Base-by-base conservation (phyloP, 2,888 invertebrate genomes). In the Orthonevra nobilis region DNA sequence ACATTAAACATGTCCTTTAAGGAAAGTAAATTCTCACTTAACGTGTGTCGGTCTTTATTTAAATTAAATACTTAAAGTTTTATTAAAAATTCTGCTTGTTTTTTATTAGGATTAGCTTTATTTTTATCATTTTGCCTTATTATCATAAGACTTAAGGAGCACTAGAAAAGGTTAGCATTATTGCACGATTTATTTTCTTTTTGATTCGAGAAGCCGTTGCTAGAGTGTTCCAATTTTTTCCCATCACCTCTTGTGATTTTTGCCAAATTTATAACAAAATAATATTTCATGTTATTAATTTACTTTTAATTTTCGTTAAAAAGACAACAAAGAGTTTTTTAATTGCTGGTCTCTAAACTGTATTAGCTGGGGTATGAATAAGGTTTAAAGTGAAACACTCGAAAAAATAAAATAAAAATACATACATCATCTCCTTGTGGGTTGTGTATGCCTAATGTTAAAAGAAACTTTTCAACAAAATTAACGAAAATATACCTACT, bases 191-290 rank as follows among this genome's bases (percentile, higher is more conserved):
- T n/a, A n/a, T n/a, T n/a, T n/a, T n/a, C n/a, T n/a, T n/a, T n/a
- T n/a, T n/a, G n/a, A n/a, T 3, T 32, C 32, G 9, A 9, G 3
- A 58, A 42, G 14, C 32, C 42, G 58, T 44, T 44, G 26, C 28
- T n/a, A 44, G 30, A 50, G 10, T 42, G 4, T 2, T 42, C 1
- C 15, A 19, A 17, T 14, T 42, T 15, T 48, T 42, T 28, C 20
- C 40, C 36, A 52, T 60, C 73, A 73, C 66, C 73, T 66, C 52
- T 50, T 58, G 73, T 28, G 20, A 40, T 52, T 10, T 32, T 10
- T 20, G 19, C 20, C 50, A 52, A 32, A 52, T 40, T 17, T 20
- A 12, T 40, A 17, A 38, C 26, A 46, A 3, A 14, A 38, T 15
- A 38, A 10, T 17, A 23, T 28, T 15, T 17, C 20, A 4, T 17